phyloP scores from a whole-genome alignment of 2,888 invertebrate species.

The Ditylenchus weischeri region DNA sequence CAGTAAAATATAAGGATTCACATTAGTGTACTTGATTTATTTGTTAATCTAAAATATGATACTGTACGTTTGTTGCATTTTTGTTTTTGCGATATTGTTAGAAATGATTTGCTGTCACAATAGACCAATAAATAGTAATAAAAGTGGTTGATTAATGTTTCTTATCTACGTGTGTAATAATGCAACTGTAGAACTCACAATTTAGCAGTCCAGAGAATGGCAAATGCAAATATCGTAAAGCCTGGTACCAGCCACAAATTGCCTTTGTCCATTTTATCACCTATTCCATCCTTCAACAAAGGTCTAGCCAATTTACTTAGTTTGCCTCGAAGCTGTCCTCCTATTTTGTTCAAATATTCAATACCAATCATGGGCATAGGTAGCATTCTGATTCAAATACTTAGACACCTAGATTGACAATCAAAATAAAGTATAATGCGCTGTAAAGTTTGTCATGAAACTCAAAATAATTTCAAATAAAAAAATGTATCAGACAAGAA shows the following conservation, averaged over 20 bases:
- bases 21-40: no score
- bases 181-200: slow-evolving; percentile 20
- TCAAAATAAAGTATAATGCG: no score
- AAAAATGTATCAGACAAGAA: no score
- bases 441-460: no score
- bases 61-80: not conserved
- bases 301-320: slow-evolving; percentile 24
- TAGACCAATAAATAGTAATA: slow-evolving; percentile 6
- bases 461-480: no score
- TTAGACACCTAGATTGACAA: no score
- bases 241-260: slow-evolving; percentile 34
- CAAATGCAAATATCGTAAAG: slow-evolving; percentile 30
- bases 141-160: not conserved
- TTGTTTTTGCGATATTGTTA: slow-evolving; percentile 1
- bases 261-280: slow-evolving; percentile 32
- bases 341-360: slow-evolving; percentile 11
- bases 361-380: slow-evolving; percentile 11
- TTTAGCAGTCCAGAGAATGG: slow-evolving; percentile 34
- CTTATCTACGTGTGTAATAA: no score
- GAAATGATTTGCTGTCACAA: slow-evolving; percentile 10
- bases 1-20: no score
- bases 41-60: no score
- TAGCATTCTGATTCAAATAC: no score
- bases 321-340: slow-evolving; percentile 18
- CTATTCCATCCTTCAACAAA: slow-evolving; percentile 26